Base-by-base conservation (phyloP, 2,113 vertebrate genomes). In the Phylloscopus whistleri region DNA sequence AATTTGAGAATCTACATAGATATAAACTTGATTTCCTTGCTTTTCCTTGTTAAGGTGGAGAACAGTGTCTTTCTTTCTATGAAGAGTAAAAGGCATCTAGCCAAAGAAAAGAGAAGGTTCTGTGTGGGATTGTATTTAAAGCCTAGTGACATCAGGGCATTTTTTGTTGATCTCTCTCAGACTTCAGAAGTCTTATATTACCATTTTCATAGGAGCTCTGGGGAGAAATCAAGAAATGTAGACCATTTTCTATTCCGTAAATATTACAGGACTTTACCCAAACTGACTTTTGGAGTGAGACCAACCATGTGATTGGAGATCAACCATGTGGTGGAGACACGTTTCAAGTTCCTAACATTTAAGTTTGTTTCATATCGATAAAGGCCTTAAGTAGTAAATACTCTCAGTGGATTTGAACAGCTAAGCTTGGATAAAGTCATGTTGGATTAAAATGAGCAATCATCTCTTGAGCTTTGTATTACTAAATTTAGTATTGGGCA, bases 401-500 rank as follows among this genome's bases (percentile, higher is more conserved):
- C 93, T 82, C 59, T 85, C 90, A 64, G 39, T 84, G 79, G 95
- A 93, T 97, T 96, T 96, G 44, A 69, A 49, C 78, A 95, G 90
- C 70, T 95, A 86, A 97, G 94, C 91, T 92, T 91, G 89, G 94
- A 95, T 97, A 49, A 97, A 97, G 97, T 96, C 96, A 95, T 51
- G 66, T 84, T 95, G 81, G 77, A 94, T 97, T 96, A 97, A 95
- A 93, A 90, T 87, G 80, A 88, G 68, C 84, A 94, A 86, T 58
- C 92, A 79, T 87, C 88, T 92, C 74, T 84, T 66, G 41, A 87
- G 80, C 75, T 95, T 66, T 93, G 24, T 84, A 70, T 81, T 78
- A 68, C 96, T 97, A 97, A 96, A 94, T 93, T 94, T 97, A 95
- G 95, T 88, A 63, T 81, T 11, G 3, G 27, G 8, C 33, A 63